Evolutionary conservation across 2,113 vertebrate genomes (phyloP).

Genomic region (Bambusicola thoracicus): DNA sequence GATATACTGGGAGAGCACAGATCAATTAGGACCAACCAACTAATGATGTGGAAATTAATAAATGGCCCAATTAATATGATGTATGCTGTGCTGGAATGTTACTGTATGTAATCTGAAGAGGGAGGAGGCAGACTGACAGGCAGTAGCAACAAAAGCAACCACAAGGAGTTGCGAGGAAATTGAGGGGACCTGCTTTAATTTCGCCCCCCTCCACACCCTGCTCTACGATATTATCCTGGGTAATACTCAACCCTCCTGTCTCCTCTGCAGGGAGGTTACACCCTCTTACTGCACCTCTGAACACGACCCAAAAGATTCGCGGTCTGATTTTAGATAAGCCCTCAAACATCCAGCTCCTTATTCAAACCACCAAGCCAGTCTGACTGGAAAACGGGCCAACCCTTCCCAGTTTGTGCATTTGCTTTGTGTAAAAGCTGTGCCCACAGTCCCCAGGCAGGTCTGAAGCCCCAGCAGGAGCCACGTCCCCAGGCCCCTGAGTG

Average conservation of each 20-base stretch:
- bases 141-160: constrained; percentile 17
- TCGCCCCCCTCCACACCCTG: constrained; percentile 32
- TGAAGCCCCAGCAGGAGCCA: neutral
- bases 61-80: constrained; percentile 13
- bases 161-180: constrained; percentile 6
- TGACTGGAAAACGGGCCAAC: constrained; percentile 19
- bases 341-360: neutral
- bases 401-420: neutral
- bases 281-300: constrained; percentile 58
- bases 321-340: constrained; percentile 48
- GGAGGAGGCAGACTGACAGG: constrained; percentile 19
- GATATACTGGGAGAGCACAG: neutral
- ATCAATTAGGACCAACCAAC: neutral
- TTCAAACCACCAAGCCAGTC: constrained; percentile 54
- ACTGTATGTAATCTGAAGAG: neutral
- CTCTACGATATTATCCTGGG: constrained; percentile 3
- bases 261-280: constrained; percentile 49
- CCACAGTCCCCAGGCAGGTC: neutral
- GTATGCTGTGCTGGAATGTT: neutral
- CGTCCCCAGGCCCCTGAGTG: fast-evolving
- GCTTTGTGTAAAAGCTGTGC: neutral
- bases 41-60: constrained; percentile 20
- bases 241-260: constrained; percentile 28
- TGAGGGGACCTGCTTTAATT: constrained; percentile 5
- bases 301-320: constrained; percentile 4